These are phyloP conservation scores for Acleris laterana DNA, from an alignment of 2,888 invertebrate genomes.

Conservation along the genomic window DNA sequence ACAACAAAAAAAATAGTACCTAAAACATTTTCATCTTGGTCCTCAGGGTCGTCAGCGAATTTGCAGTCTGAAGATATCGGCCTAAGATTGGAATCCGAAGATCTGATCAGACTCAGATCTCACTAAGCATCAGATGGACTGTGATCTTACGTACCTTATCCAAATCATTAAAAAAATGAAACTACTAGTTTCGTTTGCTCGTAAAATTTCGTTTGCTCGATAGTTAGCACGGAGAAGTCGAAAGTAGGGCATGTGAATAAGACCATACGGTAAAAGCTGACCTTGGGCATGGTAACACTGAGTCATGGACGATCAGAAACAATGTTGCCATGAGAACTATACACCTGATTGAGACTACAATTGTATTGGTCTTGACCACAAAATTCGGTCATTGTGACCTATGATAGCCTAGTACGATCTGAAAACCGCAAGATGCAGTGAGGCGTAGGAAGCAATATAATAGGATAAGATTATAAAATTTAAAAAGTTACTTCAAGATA, in stretches of 20 bases:
- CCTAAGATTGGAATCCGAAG: too few species aligned
- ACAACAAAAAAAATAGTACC: too few species aligned
- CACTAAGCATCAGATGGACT: too few species aligned
- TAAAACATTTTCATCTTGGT: too few species aligned
- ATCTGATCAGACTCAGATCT: too few species aligned
- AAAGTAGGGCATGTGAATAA: slow-evolving; percentile 64
- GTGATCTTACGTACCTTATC: too few species aligned
- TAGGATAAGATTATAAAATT: too few species aligned
- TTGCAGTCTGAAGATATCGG: too few species aligned
- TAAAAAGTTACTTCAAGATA: too few species aligned
- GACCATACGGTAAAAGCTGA: slow-evolving; percentile 61
- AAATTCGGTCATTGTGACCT: slow-evolving; percentile 18
- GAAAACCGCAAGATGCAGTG: slow-evolving; percentile 7
- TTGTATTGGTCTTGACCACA: slow-evolving; percentile 17
- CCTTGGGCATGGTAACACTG: slow-evolving; percentile 46
- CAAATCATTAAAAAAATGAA: too few species aligned
- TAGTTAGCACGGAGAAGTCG: slow-evolving; percentile 58
- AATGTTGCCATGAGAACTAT: background rate
- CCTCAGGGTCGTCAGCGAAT: too few species aligned
- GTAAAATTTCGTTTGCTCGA: slow-evolving; percentile 23
- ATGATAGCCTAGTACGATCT: background rate
- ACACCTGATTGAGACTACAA: background rate
- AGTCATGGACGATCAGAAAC: slow-evolving; percentile 42
- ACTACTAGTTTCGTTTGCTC: slow-evolving; percentile 23
- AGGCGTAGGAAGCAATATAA: background rate